These are phyloP conservation scores for Dunckerocampus dactyliophorus DNA, from an alignment of 2,113 vertebrate genomes.

Conservation along the genomic window DNA sequence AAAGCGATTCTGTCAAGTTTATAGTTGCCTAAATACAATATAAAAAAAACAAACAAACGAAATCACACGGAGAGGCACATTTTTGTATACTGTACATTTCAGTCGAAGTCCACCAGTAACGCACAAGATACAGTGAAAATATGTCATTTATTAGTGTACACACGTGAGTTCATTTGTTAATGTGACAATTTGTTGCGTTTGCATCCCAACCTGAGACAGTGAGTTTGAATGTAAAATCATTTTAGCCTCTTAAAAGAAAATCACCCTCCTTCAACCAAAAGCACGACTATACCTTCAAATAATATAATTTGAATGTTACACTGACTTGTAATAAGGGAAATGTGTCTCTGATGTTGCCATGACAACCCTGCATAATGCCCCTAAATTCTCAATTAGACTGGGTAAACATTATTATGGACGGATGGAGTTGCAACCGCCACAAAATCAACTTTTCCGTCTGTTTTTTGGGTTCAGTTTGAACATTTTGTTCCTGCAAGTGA, in stretches of 20 bases:
- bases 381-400: not conserved
- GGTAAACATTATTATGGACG: too few species aligned
- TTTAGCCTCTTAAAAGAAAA: not conserved
- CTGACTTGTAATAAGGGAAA: not conserved
- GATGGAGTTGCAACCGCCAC: too few species aligned
- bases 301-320: not conserved
- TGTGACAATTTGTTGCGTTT: slow-evolving; percentile 7
- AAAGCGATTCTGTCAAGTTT: slow-evolving; percentile 26
- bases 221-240: not conserved
- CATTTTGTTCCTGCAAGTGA: not conserved
- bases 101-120: not conserved
- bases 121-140: not conserved
- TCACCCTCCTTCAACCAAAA: not conserved
- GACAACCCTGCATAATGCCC: not conserved
- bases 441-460: not conserved
- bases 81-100: slow-evolving; percentile 32
- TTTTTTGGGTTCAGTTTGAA: not conserved
- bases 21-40: slow-evolving; percentile 32
- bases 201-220: slow-evolving; percentile 36
- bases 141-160: slow-evolving; percentile 7
- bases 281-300: not conserved
- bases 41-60: slow-evolving; percentile 10
- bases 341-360: not conserved
- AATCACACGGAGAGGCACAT: slow-evolving; percentile 48
- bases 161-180: not conserved